Conservation (phyloP, 2,888 invertebrate species). For the Callyntrura sp. region DNA sequence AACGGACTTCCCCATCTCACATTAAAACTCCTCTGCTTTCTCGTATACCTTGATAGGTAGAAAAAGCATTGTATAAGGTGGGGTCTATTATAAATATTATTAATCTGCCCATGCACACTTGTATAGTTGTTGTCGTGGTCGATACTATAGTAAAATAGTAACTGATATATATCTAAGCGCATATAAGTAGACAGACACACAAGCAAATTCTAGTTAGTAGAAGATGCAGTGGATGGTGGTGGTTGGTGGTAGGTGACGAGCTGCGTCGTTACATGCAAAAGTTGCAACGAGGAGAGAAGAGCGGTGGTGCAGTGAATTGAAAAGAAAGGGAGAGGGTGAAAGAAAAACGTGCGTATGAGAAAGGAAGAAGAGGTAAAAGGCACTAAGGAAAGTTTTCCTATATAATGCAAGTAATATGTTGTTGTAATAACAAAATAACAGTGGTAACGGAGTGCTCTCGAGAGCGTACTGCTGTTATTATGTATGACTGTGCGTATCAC, state of each 20-base stretch:
- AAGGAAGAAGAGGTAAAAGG: conserved; percentile 10
- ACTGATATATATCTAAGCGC: not conserved
- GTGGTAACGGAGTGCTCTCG: not conserved
- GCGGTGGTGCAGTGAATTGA: conserved; percentile 21
- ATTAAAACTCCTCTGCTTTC: not conserved
- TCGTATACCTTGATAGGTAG: not conserved
- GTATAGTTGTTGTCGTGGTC: not conserved
- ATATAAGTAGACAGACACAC: not conserved
- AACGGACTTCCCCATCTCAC: not conserved
- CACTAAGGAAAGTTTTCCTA: conserved; percentile 2
- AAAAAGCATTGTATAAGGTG: not conserved
- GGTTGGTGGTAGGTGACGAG: conserved; percentile 33
- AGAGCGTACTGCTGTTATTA: not conserved
- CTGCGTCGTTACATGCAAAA: conserved; percentile 47
- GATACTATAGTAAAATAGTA: conserved; percentile 6
- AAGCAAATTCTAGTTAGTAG: not conserved
- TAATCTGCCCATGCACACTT: not conserved
- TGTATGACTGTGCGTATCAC: not conserved
- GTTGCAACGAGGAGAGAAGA: conserved; percentile 45
- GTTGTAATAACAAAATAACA: not conserved
- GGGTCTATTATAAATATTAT: not conserved
- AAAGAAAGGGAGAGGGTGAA: conserved; percentile 56
- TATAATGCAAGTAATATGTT: not conserved
- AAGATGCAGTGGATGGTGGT: not conserved
- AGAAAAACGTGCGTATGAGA: conserved; percentile 39